A percentile compares a stretch with the other conserved stretches of the same genome.
Conservation (phyloP, 2,113 vertebrate genomes). For the Laticauda laticaudata region DNA sequence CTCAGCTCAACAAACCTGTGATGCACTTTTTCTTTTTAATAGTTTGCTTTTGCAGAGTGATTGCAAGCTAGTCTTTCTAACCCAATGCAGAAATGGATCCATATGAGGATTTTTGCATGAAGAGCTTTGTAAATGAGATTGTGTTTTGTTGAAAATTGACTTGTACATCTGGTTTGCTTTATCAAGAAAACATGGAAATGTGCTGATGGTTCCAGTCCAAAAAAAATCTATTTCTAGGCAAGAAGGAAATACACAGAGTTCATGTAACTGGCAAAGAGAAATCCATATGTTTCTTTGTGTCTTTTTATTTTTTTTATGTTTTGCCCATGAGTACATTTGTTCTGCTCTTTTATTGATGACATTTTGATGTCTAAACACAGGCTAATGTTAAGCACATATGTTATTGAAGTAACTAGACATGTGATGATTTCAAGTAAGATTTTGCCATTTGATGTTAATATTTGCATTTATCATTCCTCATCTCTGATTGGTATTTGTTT, state of each 20-base stretch:
- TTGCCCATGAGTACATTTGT: slow-evolving; percentile 39
- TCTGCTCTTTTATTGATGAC: slow-evolving; percentile 61
- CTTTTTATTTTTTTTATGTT: not conserved
- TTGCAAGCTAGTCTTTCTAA: slow-evolving; percentile 38
- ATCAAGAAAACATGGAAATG: slow-evolving; percentile 50
- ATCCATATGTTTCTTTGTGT: slow-evolving; percentile 50
- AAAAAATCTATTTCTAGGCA: slow-evolving; percentile 46
- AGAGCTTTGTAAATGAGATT: slow-evolving; percentile 37
- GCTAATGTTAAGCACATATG: slow-evolving; percentile 48
- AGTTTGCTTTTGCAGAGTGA: slow-evolving; percentile 33
- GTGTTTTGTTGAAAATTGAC: slow-evolving; percentile 47
- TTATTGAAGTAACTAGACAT: slow-evolving; percentile 56
- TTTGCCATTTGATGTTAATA: not conserved
- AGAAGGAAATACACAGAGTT: slow-evolving; percentile 60
- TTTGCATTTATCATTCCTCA: not conserved
- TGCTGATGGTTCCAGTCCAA: slow-evolving; percentile 52
- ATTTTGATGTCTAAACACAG: slow-evolving; percentile 51
- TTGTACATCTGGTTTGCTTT: slow-evolving; percentile 63
- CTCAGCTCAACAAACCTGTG: slow-evolving; percentile 18
- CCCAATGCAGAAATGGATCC: slow-evolving; percentile 48
- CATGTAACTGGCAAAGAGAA: slow-evolving; percentile 57
- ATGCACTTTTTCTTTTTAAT: slow-evolving; percentile 42
- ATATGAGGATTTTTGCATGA: slow-evolving; percentile 50
- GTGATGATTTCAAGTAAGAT: slow-evolving; percentile 46
- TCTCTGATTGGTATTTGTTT: not conserved